These are phyloP conservation scores for Epirrhoe tristata DNA, from an alignment of 2,888 invertebrate species.

Conservation along the genomic window DNA sequence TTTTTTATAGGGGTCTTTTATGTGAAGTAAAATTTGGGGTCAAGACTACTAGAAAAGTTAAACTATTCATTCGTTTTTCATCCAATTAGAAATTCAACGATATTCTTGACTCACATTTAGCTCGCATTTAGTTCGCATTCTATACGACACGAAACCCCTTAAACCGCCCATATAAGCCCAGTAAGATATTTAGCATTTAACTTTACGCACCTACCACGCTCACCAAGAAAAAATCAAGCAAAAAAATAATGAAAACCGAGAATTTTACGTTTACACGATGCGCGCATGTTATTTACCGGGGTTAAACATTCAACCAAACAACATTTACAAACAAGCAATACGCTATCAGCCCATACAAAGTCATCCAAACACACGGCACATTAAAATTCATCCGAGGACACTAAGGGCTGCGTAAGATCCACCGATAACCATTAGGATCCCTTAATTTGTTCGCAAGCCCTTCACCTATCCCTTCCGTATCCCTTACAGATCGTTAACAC, in stretches of 20 bases:
- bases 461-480: constrained; percentile 82
- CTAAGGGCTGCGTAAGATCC: constrained; percentile 73
- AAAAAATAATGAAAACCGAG: too few species aligned
- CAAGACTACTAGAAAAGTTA: constrained; percentile 6
- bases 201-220: too few species aligned
- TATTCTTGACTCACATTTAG: too few species aligned
- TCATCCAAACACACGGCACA: constrained; percentile 52
- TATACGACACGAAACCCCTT: too few species aligned
- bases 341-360: background rate
- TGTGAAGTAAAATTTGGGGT: constrained; percentile 9
- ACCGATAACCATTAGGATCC: constrained; percentile 83
- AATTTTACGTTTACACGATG: too few species aligned
- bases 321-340: background rate
- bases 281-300: too few species aligned
- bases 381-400: constrained; percentile 80
- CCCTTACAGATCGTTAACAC: constrained; percentile 79
- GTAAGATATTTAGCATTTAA: too few species aligned
- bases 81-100: too few species aligned
- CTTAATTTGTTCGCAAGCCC: constrained; percentile 82
- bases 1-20: constrained; percentile 1
- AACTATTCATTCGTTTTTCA: background rate
- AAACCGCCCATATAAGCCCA: too few species aligned
- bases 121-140: too few species aligned
- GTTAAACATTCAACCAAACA: too few species aligned
- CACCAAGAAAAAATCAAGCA: too few species aligned